These are phyloP conservation scores for Vandiemenella viatica DNA, from an alignment of 2,888 invertebrate species.

Conservation along the genomic window DNA sequence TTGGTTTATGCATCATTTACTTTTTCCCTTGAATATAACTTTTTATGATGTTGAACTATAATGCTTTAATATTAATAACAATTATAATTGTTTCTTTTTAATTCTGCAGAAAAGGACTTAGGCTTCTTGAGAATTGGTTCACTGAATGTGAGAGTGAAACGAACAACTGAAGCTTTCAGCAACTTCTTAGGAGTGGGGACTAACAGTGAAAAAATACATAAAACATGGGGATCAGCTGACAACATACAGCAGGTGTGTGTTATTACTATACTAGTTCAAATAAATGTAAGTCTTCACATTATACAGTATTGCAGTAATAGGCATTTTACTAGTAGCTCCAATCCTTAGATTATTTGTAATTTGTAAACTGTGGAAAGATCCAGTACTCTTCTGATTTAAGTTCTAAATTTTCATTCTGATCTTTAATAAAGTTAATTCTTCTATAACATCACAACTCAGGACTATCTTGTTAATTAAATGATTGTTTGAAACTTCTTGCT, in stretches of 20 bases:
- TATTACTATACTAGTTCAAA: not conserved
- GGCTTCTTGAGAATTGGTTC: conserved; percentile 85
- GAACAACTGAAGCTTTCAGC: conserved; percentile 83
- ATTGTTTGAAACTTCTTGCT: too few species aligned
- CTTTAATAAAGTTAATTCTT: not conserved
- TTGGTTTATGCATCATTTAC: too few species aligned
- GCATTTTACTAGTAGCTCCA: too few species aligned
- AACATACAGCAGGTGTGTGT: conserved; percentile 37
- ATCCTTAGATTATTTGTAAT: too few species aligned
- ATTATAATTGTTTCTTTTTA: conserved; percentile 1
- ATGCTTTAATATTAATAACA: too few species aligned
- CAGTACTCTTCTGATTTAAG: too few species aligned
- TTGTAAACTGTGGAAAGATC: too few species aligned
- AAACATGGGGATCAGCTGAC: conserved; percentile 82
- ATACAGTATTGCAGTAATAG: too few species aligned
- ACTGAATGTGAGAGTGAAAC: conserved; percentile 79
- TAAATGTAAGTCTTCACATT: too few species aligned
- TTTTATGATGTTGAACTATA: too few species aligned
- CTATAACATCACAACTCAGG: not conserved
- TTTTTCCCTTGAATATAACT: too few species aligned
- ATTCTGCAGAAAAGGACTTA: conserved; percentile 63
- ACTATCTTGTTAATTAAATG: not conserved
- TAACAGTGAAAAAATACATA: conserved; percentile 55
- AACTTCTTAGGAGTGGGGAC: conserved; percentile 69
- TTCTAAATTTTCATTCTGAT: not conserved